A percentile compares a stretch with the other conserved stretches of the same genome.
Conservation (phyloP, 1,140 invertebrate species). For the Drosophila orosa region DNA sequence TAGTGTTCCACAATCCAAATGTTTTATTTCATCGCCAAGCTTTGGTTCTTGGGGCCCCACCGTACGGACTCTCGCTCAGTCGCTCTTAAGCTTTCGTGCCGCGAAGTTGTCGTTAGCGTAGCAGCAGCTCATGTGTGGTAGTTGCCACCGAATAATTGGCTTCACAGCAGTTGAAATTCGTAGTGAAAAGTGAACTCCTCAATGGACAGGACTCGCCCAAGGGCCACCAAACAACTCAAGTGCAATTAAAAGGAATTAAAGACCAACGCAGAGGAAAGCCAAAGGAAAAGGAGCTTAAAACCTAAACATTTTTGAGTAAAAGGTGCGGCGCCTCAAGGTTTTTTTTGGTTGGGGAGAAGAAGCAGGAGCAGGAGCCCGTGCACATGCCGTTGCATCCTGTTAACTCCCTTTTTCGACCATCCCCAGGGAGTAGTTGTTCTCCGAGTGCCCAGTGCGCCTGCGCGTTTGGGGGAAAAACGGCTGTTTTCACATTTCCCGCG, state of each 20-base stretch:
- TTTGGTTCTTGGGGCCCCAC: constrained; percentile 14
- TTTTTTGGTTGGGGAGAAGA: background rate
- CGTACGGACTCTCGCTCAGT: constrained; percentile 39
- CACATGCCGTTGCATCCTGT: constrained; percentile 49
- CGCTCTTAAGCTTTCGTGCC: constrained; percentile 68
- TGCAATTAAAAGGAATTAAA: constrained; percentile 26
- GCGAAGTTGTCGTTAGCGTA: constrained; percentile 61
- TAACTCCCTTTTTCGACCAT: constrained; percentile 33
- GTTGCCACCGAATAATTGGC: constrained; percentile 62
- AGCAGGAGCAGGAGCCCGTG: constrained; percentile 3
- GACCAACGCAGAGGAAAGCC: background rate
- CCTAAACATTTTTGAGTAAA: constrained; percentile 13
- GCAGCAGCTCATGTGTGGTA: constrained; percentile 27
- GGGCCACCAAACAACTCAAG: constrained; percentile 15
- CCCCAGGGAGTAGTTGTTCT: constrained; percentile 26
- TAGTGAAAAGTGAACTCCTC: constrained; percentile 37
- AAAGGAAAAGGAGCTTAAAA: background rate
- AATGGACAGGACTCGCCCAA: constrained; percentile 28
- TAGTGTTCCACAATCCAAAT: constrained; percentile 1
- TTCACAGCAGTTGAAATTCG: constrained; percentile 59
- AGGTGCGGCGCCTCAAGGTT: constrained; percentile 57
- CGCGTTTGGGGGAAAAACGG: constrained; percentile 59
- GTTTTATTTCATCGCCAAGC: constrained; percentile 16
- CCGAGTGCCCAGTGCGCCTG: constrained; percentile 35
- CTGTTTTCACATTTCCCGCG: constrained; percentile 78